Conservation (phyloP, 1,140 invertebrate genomes). For the Penaeus indicus region DNA sequence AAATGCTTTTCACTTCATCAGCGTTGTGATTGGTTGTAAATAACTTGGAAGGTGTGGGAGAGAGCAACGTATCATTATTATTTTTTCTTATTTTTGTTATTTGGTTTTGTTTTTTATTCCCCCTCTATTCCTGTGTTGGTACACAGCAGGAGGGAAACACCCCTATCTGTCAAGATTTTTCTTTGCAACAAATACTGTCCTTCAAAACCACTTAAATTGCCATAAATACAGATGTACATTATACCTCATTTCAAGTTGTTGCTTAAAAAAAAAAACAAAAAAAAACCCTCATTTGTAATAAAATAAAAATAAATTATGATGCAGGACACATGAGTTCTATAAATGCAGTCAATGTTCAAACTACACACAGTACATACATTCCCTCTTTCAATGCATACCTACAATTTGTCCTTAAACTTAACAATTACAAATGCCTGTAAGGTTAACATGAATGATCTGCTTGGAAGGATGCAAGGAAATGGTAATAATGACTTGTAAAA, state of each 20-base stretch:
- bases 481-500: constrained; percentile 36
- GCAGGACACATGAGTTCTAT: constrained; percentile 22
- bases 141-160: too few species aligned
- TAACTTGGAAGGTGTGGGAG: constrained; percentile 39
- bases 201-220: constrained; percentile 22
- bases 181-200: constrained; percentile 4
- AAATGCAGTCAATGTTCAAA: constrained; percentile 7
- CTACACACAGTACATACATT: neutral
- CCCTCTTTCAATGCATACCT: neutral
- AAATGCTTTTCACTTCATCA: constrained; percentile 39
- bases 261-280: constrained; percentile 7
- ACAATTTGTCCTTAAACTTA: neutral
- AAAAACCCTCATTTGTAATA: neutral
- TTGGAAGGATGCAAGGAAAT: constrained; percentile 30
- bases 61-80: neutral
- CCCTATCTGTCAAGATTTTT: neutral
- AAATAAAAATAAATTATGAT: constrained; percentile 12
- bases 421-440: constrained; percentile 33
- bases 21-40: constrained; percentile 31
- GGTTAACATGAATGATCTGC: constrained; percentile 20
- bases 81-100: too few species aligned
- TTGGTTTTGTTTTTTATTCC: too few species aligned
- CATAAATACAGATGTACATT: neutral
- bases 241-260: neutral
- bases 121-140: too few species aligned